Evolutionary conservation across 1,140 invertebrate species (phyloP), one percentile per base, ranked within the genome.

Genomic region (Drosophila rhopaloa): DNA sequence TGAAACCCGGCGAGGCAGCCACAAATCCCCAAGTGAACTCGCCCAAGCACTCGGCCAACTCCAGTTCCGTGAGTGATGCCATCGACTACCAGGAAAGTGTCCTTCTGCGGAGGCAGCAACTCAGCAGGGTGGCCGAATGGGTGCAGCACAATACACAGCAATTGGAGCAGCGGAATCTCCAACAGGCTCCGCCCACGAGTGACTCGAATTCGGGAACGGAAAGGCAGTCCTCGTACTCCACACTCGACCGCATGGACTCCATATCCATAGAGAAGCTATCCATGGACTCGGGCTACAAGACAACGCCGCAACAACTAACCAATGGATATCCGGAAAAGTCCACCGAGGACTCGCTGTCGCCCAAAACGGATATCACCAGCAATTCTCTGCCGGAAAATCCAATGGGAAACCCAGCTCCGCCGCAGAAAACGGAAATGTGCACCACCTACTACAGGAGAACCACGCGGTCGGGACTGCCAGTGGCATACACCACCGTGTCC

Each of bases 41-140:
- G 0, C 85, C 84, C 1, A 92, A 91, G 35, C 83, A 86, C 32
- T 92, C 91, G 48, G 75, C 71, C 9, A 91, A 91, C 53, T 91
- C 90, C 4, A 92, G 90, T 59, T 92, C 91, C 1, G 57, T 91
- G 9, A 91, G 85, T 65, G 91, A 90, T 56, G 78, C 56, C 37
- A 92, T 92, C 4, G 88, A 92, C 53, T 83, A 91, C 41, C 90
- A 92, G 66, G 92, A 92, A 73, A 92, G 80, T 35, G 88, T 91
- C 0, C 50, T 92, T 14, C 57, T 94, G 27, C 93, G 94, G 62
- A 94, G 94, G 13, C 94, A 94, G 48, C 95, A 95, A 55, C 84
- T 95, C 44, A 94, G 95, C 16, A 93, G 95, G 62, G 95, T 96
- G 8, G 95, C 95, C 2, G 95, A 96, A 63, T 95, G 95, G 95